Conservation (phyloP, 2,797 vertebrate genomes). For the Salmo trutta region DNA sequence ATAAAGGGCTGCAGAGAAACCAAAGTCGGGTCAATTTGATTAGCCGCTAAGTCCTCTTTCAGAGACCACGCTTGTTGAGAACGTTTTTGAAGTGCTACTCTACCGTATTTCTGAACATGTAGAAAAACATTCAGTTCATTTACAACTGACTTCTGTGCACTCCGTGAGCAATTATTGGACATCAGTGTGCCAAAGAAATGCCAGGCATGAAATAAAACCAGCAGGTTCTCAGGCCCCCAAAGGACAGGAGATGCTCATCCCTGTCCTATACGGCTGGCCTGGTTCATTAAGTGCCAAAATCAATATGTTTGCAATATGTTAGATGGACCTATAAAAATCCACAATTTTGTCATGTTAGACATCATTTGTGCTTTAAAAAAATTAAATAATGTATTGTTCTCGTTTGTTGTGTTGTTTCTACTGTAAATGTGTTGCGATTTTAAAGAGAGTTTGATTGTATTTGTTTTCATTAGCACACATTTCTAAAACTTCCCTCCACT, state of each 20-base stretch:
- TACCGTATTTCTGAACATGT: conserved; percentile 34
- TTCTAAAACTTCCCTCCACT: neutral
- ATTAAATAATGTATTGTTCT: neutral
- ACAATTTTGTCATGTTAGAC: neutral
- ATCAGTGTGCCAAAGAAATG: neutral
- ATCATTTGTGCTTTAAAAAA: neutral
- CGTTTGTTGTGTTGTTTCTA: neutral
- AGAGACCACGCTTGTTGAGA: conserved; percentile 22
- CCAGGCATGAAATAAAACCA: neutral
- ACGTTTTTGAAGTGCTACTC: conserved; percentile 42
- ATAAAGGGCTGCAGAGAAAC: conserved; percentile 35
- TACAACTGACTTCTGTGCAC: conserved; percentile 33
- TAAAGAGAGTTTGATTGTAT: neutral
- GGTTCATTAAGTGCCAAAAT: neutral
- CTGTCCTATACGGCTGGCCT: neutral
- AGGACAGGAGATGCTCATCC: neutral
- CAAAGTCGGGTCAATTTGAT: conserved; percentile 48
- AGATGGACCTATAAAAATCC: neutral
- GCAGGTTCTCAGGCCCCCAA: neutral
- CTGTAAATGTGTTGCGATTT: too few relatives aligned
- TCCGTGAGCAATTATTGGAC: neutral
- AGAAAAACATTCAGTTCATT: conserved; percentile 52
- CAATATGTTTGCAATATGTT: neutral
- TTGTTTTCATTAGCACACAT: neutral
- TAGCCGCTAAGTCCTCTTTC: conserved; percentile 36